phyloP scores from a whole-genome alignment of 2,797 vertebrate genomes.

The Spondyliosoma cantharus region DNA sequence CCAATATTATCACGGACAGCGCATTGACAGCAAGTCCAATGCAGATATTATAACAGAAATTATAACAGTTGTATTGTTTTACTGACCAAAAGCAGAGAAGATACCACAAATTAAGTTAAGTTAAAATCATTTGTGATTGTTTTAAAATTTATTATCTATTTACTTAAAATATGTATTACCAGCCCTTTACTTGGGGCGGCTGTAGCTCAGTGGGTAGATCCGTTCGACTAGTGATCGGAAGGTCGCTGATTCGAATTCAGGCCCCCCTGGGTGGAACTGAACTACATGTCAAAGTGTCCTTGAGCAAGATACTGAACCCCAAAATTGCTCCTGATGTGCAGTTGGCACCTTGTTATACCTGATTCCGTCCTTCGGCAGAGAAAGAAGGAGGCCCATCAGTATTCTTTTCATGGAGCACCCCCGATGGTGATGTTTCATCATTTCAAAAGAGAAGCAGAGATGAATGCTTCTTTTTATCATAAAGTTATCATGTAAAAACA shows the following conservation, averaged over 20 bases:
- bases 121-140: background rate
- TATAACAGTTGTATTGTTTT: background rate
- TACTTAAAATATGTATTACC: background rate
- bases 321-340: no score
- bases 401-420: background rate
- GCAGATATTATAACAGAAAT: no score
- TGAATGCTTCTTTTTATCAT: background rate
- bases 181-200: no score
- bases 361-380: background rate
- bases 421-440: background rate
- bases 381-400: background rate
- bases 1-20: background rate
- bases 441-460: background rate
- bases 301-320: no score
- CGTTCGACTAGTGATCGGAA: no score
- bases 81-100: background rate
- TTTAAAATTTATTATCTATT: background rate
- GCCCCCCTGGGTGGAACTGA: no score
- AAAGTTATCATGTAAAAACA: conserved; percentile 7
- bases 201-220: no score
- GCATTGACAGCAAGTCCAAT: background rate
- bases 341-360: no score
- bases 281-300: no score
- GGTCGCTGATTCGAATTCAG: no score
- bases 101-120: background rate